A percentile compares a stretch with the other conserved stretches of the same genome.
Evolutionary conservation across 2,888 invertebrate genomes (phyloP).

Genomic region (Tetheella fluctuosa): DNA sequence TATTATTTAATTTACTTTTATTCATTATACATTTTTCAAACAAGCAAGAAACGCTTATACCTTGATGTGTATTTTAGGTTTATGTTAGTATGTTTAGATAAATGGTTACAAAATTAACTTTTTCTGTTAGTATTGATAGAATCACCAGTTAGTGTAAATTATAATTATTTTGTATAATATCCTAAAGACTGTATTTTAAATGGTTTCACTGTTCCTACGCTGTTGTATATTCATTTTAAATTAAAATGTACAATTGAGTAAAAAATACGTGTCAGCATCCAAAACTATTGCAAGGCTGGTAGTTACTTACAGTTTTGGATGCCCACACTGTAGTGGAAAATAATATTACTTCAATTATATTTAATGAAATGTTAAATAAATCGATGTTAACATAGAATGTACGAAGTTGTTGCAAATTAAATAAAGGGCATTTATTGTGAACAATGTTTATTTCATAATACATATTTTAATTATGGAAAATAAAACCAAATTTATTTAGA

Average conservation of each 20-base stretch:
- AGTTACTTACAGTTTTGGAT: conserved; percentile 40
- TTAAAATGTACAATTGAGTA: conserved; percentile 8
- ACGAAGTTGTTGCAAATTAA: conserved; percentile 40
- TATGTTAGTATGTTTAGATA: not conserved
- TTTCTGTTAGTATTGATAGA: not conserved
- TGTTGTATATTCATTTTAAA: conserved; percentile 1
- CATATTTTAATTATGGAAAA: conserved; percentile 6
- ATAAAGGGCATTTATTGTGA: conserved; percentile 43
- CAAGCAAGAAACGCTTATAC: conserved; percentile 51
- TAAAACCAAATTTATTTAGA: conserved; percentile 13
- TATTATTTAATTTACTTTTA: not conserved
- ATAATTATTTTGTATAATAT: not conserved
- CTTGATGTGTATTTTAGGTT: not conserved
- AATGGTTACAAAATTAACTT: not conserved
- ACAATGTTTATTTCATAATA: conserved; percentile 17
- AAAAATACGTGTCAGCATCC: conserved; percentile 38
- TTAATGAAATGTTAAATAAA: conserved; percentile 2
- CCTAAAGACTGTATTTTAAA: conserved; percentile 6
- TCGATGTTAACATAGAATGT: conserved; percentile 26
- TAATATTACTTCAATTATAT: conserved; percentile 15
- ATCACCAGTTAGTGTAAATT: not conserved
- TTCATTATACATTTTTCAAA: conserved; percentile 30
- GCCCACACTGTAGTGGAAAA: conserved; percentile 25
- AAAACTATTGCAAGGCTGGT: conserved; percentile 48
- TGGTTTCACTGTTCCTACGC: conserved; percentile 3